phyloP scores from a whole-genome alignment of 1,140 invertebrate genomes.

The Gerris buenoi region DNA sequence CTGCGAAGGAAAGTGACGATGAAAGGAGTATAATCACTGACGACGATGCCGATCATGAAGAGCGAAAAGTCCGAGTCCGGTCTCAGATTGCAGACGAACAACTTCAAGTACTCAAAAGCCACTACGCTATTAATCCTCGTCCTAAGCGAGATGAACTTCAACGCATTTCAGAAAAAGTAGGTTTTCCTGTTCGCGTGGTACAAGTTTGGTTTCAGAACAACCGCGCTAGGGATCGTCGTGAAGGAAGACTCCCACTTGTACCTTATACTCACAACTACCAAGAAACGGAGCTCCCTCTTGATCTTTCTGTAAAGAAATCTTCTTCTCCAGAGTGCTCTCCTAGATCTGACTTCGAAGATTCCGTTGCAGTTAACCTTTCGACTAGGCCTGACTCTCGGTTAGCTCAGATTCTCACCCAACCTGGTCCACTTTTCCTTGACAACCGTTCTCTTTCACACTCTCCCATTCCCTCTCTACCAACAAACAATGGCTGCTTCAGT shows the following conservation, averaged over 20 bases:
- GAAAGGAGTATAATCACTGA: constrained; percentile 33
- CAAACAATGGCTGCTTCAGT: constrained; percentile 34
- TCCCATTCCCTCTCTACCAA: constrained; percentile 30
- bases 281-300: constrained; percentile 60
- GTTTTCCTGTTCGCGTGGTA: constrained; percentile 81
- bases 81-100: constrained; percentile 90
- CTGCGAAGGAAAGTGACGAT: constrained; percentile 36
- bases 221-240: constrained; percentile 72
- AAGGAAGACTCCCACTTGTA: constrained; percentile 42
- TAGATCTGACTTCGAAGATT: constrained; percentile 24
- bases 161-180: constrained; percentile 73
- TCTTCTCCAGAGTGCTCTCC: constrained; percentile 29
- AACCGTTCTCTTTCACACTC: constrained; percentile 30
- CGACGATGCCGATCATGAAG: constrained; percentile 39
- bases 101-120: constrained; percentile 67
- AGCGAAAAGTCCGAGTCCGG: constrained; percentile 64
- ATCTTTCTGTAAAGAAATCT: constrained; percentile 67
- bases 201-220: constrained; percentile 99
- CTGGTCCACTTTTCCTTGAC: constrained; percentile 37
- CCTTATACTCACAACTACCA: constrained; percentile 27
- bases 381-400: constrained; percentile 24
- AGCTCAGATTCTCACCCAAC: constrained; percentile 31
- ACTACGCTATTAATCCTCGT: constrained; percentile 76
- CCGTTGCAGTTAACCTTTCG: constrained; percentile 15
- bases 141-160: constrained; percentile 86